Conservation (phyloP, 2,797 vertebrate genomes). For the Chelmon rostratus region DNA sequence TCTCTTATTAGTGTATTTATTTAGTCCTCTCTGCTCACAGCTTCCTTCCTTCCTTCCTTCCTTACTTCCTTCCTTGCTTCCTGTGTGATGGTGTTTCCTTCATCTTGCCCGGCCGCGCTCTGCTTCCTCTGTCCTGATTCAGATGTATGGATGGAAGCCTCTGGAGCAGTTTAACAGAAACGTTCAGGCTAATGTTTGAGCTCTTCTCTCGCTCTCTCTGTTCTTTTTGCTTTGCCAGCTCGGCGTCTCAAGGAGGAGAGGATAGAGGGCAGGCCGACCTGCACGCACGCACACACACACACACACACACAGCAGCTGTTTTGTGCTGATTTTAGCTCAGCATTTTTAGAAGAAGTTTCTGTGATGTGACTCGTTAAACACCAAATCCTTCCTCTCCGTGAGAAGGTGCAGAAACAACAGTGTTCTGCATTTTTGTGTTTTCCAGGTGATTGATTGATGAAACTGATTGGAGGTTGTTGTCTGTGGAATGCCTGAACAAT, state of each 20-base stretch:
- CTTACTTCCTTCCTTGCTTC: background rate
- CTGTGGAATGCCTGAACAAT: no score
- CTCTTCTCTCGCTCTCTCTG: background rate
- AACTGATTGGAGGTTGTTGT: background rate
- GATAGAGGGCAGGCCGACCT: background rate
- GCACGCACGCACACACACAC: conserved; percentile 19
- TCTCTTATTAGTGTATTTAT: conserved; percentile 22
- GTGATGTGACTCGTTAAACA: no score
- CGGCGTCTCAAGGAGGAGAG: background rate
- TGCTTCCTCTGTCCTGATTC: background rate
- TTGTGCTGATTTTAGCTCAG: no score
- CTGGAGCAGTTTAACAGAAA: background rate
- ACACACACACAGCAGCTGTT: background rate
- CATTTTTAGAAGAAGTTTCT: no score
- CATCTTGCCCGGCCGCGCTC: background rate
- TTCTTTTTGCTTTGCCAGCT: background rate
- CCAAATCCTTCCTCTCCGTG: no score
- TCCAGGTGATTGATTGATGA: background rate
- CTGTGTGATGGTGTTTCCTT: background rate
- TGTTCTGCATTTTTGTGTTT: background rate
- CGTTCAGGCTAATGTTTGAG: background rate
- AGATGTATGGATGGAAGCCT: background rate
- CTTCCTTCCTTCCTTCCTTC: background rate
- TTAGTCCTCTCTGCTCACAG: background rate
- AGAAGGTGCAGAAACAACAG: background rate